Conservation (phyloP, 2,888 invertebrate species). For the Heliconius erato region DNA sequence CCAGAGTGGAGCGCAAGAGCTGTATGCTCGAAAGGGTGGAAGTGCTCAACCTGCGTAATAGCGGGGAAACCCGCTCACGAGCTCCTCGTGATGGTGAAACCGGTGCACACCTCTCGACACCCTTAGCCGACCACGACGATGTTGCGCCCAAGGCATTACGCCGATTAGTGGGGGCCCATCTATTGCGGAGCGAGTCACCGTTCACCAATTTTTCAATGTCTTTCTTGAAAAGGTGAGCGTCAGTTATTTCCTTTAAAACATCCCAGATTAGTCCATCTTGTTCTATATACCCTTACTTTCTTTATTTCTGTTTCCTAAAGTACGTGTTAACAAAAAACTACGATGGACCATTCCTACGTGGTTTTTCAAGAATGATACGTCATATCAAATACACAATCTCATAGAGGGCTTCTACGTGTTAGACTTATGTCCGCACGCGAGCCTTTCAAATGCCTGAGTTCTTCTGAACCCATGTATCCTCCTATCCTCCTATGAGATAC, state of each 20-base stretch:
- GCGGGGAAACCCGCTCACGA: conserved; percentile 4
- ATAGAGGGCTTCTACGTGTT: background rate
- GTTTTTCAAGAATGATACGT: conserved; percentile 6
- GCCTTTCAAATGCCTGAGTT: background rate
- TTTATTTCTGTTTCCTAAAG: background rate
- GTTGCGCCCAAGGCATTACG: background rate
- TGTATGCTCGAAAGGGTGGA: background rate
- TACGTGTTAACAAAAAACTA: background rate
- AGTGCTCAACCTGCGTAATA: conserved; percentile 14
- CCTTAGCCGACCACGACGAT: background rate
- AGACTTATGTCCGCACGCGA: background rate
- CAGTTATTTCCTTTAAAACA: background rate
- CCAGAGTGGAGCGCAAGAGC: conserved; percentile 4
- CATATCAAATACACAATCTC: conserved; percentile 1
- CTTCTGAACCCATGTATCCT: background rate
- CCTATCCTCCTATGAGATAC: conserved; percentile 15
- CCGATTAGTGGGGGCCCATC: background rate
- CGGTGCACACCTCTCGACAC: conserved; percentile 7
- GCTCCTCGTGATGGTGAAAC: background rate
- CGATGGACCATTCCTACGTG: background rate
- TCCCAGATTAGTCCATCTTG: background rate
- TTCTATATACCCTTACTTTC: background rate
- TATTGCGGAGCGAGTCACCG: background rate
- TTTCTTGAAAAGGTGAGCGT: background rate
- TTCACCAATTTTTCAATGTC: background rate